Base-by-base conservation (phyloP, 2,113 vertebrate species). In the Chaenocephalus aceratus region DNA sequence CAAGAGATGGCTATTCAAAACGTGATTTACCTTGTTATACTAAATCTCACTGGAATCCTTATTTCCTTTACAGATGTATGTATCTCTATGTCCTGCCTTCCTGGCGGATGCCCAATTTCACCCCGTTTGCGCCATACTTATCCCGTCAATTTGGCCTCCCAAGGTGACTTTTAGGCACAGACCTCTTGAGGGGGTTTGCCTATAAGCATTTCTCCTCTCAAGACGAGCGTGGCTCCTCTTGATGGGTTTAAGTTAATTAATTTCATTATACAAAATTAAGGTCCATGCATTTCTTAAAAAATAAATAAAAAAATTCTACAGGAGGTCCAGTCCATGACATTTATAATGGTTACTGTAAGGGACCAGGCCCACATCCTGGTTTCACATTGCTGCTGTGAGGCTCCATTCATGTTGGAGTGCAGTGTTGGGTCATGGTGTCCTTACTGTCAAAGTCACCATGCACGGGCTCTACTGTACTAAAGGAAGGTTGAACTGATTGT, bases 141-240 rank as follows among this genome's bases (percentile, higher is more conserved):
- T 88, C 78, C 83, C 66, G 66, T 93, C 86, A 90, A 75, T 89
- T 88, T 84, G 89, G 91, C 90, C 89, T 91, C 91, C 91, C 92
- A 94, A 94, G 91, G 91, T 94, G 93, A 94, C 94, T 94, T 93
- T 91, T 91, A 84, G 84, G 57, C 86, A 82, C 80, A 83, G 77
- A 87, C 79, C 89, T 87, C 84, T 83, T 59, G 80, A 85, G 83
- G 68, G 83, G 53, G 73, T 62, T 48, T 65, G 72, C 70, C 80
- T 86, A 79, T 84, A 76, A 65, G 75, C 72, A 61, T 65, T 57
- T 62, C 45, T 51, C 16, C 63, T 79, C 73, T 75, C 71, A 72
- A 81, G 79, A 88, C 69, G 81, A 77, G 65, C 70, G 51, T 75
- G 67, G 67, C 57, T 81, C 73, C 72, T 78, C 49, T 64, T 1